phyloP scores from a whole-genome alignment of 2,797 vertebrate species.

The Rhabdomys pumilio region DNA sequence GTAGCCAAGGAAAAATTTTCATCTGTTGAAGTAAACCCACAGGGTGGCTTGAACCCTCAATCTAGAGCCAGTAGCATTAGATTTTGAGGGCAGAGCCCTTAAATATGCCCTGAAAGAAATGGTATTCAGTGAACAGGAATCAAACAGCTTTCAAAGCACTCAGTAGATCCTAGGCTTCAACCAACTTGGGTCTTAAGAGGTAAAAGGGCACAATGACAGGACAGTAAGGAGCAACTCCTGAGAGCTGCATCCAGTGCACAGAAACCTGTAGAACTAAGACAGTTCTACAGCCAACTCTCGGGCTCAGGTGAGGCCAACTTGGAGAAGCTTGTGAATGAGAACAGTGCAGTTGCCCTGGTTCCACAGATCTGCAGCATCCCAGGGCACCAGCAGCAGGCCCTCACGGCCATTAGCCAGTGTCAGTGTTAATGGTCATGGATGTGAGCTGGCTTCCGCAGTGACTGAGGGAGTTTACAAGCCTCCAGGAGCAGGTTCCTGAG shows the following conservation, averaged over 20 bases:
- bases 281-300: conserved; percentile 64
- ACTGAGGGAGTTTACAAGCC: conserved; percentile 69
- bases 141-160: conserved; percentile 79
- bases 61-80: conserved; percentile 81
- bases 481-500: conserved; percentile 66
- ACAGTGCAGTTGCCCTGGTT: conserved; percentile 30
- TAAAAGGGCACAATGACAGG: conserved; percentile 61
- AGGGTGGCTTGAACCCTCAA: conserved; percentile 81
- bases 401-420: conserved; percentile 53
- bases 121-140: conserved; percentile 82
- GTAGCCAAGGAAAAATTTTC: conserved; percentile 87
- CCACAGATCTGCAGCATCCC: conserved; percentile 57
- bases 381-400: conserved; percentile 60
- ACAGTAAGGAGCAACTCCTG: conserved; percentile 44
- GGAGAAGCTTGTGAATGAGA: conserved; percentile 59
- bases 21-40: conserved; percentile 86
- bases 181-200: conserved; percentile 64
- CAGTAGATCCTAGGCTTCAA: conserved; percentile 65
- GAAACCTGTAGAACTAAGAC: conserved; percentile 63
- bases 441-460: conserved; percentile 35
- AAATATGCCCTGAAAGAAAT: conserved; percentile 81
- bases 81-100: conserved; percentile 81
- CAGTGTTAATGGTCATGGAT: conserved; percentile 60
- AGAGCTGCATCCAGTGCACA: conserved; percentile 54
- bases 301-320: conserved; percentile 66